Evolutionary conservation across 2,113 vertebrate species (phyloP).

Genomic region (Microtus pennsylvanicus): DNA sequence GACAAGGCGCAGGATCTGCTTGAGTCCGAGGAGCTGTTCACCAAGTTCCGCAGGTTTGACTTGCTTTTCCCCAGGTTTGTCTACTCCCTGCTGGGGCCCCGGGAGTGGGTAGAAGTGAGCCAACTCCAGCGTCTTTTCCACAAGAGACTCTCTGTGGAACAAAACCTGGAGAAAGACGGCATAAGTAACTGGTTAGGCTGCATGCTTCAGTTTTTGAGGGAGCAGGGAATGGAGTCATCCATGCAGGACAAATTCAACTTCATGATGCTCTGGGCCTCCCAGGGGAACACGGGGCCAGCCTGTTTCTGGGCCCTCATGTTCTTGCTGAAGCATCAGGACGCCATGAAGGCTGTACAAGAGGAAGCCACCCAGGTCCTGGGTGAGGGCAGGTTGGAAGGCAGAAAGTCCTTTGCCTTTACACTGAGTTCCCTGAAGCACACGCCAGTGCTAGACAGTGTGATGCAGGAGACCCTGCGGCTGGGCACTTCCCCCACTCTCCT

Average conservation of each 20-base stretch:
- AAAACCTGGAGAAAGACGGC: conserved; percentile 86
- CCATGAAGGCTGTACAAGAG: conserved; percentile 90
- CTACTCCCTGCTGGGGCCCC: conserved; percentile 87
- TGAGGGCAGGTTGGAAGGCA: conserved; percentile 85
- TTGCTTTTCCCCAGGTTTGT: conserved; percentile 91
- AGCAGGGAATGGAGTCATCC: conserved; percentile 76
- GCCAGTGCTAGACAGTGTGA: conserved; percentile 91
- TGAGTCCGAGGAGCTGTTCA: conserved; percentile 64
- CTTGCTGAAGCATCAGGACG: conserved; percentile 93
- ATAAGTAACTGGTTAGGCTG: conserved; percentile 91
- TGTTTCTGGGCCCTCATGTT: conserved; percentile 94
- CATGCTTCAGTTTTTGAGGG: conserved; percentile 83
- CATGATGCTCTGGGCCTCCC: conserved; percentile 95
- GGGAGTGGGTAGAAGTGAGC: conserved; percentile 86
- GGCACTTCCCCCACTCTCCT: conserved; percentile 87
- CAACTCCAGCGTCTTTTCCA: conserved; percentile 89
- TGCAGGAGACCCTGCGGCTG: conserved; percentile 94
- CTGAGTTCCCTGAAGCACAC: conserved; percentile 87
- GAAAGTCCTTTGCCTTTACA: not conserved
- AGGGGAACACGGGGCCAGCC: conserved; percentile 93
- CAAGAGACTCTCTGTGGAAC: conserved; percentile 86
- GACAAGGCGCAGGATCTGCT: conserved; percentile 53
- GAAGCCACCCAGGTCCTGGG: conserved; percentile 88
- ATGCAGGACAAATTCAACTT: conserved; percentile 92
- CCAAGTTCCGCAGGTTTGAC: conserved; percentile 90